These are phyloP conservation scores for Pangasius sanitwongsei DNA, from an alignment of 2,797 vertebrate genomes.

Conservation along the genomic window DNA sequence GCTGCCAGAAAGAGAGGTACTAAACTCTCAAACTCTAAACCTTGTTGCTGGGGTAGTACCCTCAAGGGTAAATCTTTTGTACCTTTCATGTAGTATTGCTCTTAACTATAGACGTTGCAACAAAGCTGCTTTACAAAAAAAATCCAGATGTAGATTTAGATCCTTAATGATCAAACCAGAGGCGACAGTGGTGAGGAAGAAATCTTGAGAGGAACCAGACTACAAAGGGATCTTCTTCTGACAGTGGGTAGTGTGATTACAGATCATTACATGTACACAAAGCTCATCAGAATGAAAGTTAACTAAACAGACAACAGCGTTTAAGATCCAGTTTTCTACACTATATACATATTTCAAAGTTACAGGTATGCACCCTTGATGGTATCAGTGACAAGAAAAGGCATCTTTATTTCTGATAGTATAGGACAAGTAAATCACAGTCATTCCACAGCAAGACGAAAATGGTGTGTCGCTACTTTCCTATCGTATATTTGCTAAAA, in stretches of 20 bases:
- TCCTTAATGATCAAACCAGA: background rate
- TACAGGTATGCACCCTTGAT: background rate
- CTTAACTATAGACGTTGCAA: too few species aligned
- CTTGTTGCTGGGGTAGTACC: too few species aligned
- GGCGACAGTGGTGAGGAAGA: background rate
- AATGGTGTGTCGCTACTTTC: too few species aligned
- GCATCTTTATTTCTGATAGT: background rate
- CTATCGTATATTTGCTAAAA: too few species aligned
- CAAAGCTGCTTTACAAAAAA: background rate
- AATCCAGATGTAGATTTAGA: background rate
- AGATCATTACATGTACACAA: background rate
- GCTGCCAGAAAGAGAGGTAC: background rate
- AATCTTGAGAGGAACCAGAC: background rate
- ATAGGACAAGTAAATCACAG: background rate
- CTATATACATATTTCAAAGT: background rate
- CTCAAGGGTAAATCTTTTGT: background rate
- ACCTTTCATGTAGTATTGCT: background rate
- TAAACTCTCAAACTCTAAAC: background rate
- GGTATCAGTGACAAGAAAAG: background rate
- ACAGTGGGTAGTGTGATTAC: background rate
- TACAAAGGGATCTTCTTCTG: background rate
- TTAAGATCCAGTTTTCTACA: background rate
- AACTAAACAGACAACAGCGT: too few species aligned
- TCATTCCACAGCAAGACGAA: too few species aligned
- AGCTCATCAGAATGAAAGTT: background rate